A percentile compares a stretch with the other conserved stretches of the same genome.
Evolutionary conservation across 2,113 vertebrate genomes (phyloP).

Genomic region (Takifugu bimaculatus): DNA sequence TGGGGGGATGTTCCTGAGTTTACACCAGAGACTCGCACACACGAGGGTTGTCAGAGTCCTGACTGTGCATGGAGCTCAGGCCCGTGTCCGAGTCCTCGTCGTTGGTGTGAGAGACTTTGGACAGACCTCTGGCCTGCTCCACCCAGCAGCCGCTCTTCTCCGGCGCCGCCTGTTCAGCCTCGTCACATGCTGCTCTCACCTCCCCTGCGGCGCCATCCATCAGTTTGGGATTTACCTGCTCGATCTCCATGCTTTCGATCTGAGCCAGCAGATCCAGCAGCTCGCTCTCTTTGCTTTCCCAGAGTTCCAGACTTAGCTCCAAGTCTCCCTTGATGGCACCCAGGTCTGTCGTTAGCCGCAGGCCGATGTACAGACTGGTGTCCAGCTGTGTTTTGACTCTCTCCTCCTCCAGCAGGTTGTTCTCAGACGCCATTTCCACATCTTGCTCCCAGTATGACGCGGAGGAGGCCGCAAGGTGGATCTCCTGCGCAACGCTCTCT

Average conservation of each 20-base stretch:
- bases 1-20: constrained; percentile 31
- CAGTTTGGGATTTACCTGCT: constrained; percentile 26
- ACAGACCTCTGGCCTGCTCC: constrained; percentile 79
- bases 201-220: constrained; percentile 14
- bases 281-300: constrained; percentile 83
- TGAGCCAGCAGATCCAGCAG: constrained; percentile 81
- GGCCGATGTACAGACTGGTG: constrained; percentile 90
- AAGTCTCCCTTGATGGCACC: constrained; percentile 81
- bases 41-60: constrained; percentile 89
- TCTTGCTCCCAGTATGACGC: constrained; percentile 21
- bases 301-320: constrained; percentile 79
- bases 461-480: constrained; percentile 8
- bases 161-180: constrained; percentile 26
- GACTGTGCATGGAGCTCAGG: constrained; percentile 97
- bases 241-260: constrained; percentile 74
- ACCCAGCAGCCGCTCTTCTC: constrained; percentile 72
- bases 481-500: constrained; percentile 44
- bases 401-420: constrained; percentile 81
- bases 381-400: constrained; percentile 88
- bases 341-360: constrained; percentile 87
- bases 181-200: neutral
- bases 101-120: constrained; percentile 77
- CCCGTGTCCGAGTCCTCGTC: constrained; percentile 96
- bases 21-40: constrained; percentile 92
- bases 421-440: constrained; percentile 58